Evolutionary conservation across 1,140 invertebrate species (phyloP), one percentile per base, ranked within the genome.

Genomic region (Oryctes rhinoceros): DNA sequence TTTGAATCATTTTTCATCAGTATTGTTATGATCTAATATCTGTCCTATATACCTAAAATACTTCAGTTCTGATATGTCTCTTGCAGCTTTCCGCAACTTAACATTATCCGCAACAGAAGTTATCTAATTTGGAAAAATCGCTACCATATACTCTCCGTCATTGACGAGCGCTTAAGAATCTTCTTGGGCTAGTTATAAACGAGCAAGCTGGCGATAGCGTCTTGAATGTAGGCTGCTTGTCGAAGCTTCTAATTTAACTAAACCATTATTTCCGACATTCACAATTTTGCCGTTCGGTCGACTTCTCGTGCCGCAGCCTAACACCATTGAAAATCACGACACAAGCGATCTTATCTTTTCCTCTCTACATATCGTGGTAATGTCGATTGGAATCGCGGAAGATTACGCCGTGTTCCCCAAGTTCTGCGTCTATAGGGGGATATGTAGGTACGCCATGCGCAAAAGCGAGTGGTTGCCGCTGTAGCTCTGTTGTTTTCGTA

Each of bases 191-290:
- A 20, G 4, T 20, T 30, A n/a, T n/a, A 11, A 20, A 67, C 24
- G 62, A 5, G 11, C 5, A 20, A 3, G 10, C n/a, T 18, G 10
- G 18, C 62, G 10, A 24, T 24, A 10, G 18, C 4, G 9, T 71
- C 35, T 11, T 35, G 24, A 9, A 71, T 71, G 10, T 71, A 71
- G 18, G 65, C n/a, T 2, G 35, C 65, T 71, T 71, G 20, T 71
- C 65, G n/a, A 71, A 24, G 7, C 65, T 71, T 71, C 65, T 71
- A 71, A 71, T 71, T 71, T 71, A 71, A 71, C 24, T 71, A 71
- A 71, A 10, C 65, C 24, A 71, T 71, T 71, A 71, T 71, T 71
- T 71, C 65, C 65, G 65, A 71, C 65, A 71, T 71, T 71, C 24
- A 37, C 18, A 71, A 35, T 71, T 24, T 71, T 15, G 65, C 65